These are phyloP conservation scores for Deilephila porcellus DNA, from an alignment of 2,888 invertebrate species.

Conservation along the genomic window DNA sequence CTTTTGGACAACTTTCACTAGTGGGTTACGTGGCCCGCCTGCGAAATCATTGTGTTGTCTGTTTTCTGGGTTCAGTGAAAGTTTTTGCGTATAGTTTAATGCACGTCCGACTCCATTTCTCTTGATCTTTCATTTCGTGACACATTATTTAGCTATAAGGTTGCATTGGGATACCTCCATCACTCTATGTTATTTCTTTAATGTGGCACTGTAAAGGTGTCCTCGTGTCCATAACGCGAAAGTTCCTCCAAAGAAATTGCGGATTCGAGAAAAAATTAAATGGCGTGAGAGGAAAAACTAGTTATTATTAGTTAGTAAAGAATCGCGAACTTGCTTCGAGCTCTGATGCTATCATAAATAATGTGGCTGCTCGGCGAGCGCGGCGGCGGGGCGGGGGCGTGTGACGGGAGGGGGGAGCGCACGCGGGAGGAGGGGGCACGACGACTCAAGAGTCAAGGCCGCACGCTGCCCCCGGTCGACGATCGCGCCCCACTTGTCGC, in stretches of 20 bases:
- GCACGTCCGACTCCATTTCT: conserved; percentile 39
- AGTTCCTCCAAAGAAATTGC: conserved; percentile 56
- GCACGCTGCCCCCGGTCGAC: conserved; percentile 91
- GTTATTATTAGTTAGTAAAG: conserved; percentile 82
- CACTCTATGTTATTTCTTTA: neutral
- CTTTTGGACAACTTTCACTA: conserved; percentile 83
- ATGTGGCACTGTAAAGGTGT: neutral
- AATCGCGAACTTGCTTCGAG: conserved; percentile 80
- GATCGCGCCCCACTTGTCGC: conserved; percentile 86
- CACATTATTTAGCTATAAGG: neutral
- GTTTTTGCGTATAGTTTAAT: conserved; percentile 67
- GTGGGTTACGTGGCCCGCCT: conserved; percentile 77
- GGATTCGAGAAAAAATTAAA: conserved; percentile 68
- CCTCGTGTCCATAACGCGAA: conserved; percentile 32
- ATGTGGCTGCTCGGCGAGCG: conserved; percentile 78
- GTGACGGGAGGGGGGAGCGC: conserved; percentile 51
- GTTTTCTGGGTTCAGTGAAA: conserved; percentile 79
- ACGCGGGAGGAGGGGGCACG: conserved; percentile 51
- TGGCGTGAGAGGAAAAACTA: conserved; percentile 83
- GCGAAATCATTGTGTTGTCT: conserved; percentile 79
- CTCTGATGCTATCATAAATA: conserved; percentile 84
- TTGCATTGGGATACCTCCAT: neutral
- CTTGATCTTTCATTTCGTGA: conserved; percentile 26
- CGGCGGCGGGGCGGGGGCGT: conserved; percentile 52
- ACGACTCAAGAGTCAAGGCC: conserved; percentile 88